Evolutionary conservation across 2,113 vertebrate genomes (phyloP), one percentile per base, ranked within the genome.

Genomic region (Siphamia tubifer): DNA sequence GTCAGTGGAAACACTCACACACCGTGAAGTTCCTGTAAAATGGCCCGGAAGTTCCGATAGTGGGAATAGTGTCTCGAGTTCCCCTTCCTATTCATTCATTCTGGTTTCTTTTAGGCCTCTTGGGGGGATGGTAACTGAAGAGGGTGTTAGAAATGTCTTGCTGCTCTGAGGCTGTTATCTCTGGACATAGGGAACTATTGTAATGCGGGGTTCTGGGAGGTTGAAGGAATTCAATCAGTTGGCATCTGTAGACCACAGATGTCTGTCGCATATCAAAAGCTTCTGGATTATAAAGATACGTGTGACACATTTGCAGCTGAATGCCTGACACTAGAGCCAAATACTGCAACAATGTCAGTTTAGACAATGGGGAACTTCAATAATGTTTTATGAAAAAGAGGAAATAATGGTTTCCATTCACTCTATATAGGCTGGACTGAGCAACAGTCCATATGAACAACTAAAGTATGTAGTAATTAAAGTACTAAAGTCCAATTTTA

Each of bases 121-220:
- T 54, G 83, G 78, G 72, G 54, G 64, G 67, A 61, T 10, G 34
- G 85, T 81, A 86, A 86, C 79, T 36, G 30, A 85, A 80, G 88
- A 85, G 78, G 84, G 86, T 84, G 86, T 88, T 83, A 78, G 57
- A 85, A 87, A 87, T 62, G 69, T 84, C 74, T 76, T 69, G 71
- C 61, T 74, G 76, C 69, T 76, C 40, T 4, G 39, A 62, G 61
- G 49, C 79, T 72, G 79, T 81, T 77, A 72, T 81, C 64, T 57
- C 53, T 3, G 42, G 72, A 81, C 56, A 61, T 53, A 47, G 52
- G 79, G 42, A 58, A 21, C 70, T 78, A 66, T 76, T 74, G 68
- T 74, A 48, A 65, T 42, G 42, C 8, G 0, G 19, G 2, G 38
- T 56, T 56, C 54, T 73, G 52, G 24, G 8, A 45, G 60, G 60